These are phyloP conservation scores for Perca schrenkii DNA, from an alignment of 2,113 vertebrate genomes.

Conservation along the genomic window DNA sequence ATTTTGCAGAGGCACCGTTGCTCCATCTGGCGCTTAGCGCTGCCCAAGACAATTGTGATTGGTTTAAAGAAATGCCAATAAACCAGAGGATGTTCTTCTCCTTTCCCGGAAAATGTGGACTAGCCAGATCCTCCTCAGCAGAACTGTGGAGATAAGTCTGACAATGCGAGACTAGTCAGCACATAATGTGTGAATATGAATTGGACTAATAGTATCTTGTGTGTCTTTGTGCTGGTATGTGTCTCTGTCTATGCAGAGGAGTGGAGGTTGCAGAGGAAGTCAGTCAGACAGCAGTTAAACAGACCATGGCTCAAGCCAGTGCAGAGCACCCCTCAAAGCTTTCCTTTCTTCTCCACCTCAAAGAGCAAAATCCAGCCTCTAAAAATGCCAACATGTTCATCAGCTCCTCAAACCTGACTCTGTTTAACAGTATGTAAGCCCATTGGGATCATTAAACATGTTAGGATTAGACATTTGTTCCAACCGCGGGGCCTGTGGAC, in stretches of 20 bases:
- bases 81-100: too few relatives aligned
- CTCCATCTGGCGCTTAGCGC: too few relatives aligned
- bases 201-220: constrained; percentile 9
- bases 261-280: constrained; percentile 69
- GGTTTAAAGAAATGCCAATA: too few relatives aligned
- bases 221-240: constrained; percentile 4
- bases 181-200: constrained; percentile 10
- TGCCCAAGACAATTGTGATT: too few relatives aligned
- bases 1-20: too few relatives aligned
- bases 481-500: constrained; percentile 8
- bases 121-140: too few relatives aligned
- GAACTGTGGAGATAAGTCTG: too few relatives aligned
- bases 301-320: constrained; percentile 20
- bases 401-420: constrained; percentile 40
- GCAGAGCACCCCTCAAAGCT: neutral
- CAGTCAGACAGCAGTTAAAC: constrained; percentile 75
- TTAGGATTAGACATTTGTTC: constrained; percentile 45
- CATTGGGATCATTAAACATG: constrained; percentile 43
- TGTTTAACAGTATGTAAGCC: constrained; percentile 15
- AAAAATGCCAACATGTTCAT: constrained; percentile 47
- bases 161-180: too few relatives aligned
- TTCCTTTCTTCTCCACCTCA: constrained; percentile 24
- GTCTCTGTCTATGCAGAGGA: neutral
- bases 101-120: too few relatives aligned
- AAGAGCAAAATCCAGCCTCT: constrained; percentile 29